Percentiles rank a stretch among this genome's conserved stretches.
phyloP scores from a whole-genome alignment of 2,797 vertebrate species.

The Cirrhinus molitorella region DNA sequence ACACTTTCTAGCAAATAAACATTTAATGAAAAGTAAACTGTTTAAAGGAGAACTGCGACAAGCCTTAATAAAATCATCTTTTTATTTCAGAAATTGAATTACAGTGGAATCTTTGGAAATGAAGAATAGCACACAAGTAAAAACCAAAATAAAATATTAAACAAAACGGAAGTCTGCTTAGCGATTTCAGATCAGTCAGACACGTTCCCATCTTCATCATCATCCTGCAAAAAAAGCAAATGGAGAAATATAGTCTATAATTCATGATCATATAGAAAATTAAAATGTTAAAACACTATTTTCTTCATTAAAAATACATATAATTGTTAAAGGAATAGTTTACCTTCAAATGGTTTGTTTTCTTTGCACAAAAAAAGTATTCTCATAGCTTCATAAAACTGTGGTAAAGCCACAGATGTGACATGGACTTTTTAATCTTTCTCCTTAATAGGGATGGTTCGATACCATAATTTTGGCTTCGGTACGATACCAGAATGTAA shows the following conservation, averaged over 20 bases:
- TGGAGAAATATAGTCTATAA: neutral
- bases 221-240: conserved; percentile 66
- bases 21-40: neutral
- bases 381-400: too few species aligned
- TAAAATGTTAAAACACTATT: too few species aligned
- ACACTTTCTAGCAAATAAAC: neutral
- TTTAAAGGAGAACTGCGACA: neutral
- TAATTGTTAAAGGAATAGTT: too few species aligned
- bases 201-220: conserved; percentile 69
- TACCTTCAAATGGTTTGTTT: too few species aligned
- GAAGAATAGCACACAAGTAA: neutral
- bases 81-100: conserved; percentile 43
- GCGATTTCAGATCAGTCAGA: conserved; percentile 69
- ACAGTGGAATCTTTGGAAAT: neutral
- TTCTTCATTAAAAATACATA: too few species aligned
- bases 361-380: too few species aligned
- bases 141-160: neutral
- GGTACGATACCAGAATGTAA: too few species aligned
- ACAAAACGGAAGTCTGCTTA: neutral
- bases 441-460: too few species aligned
- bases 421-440: too few species aligned
- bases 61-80: neutral
- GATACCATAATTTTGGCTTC: too few species aligned
- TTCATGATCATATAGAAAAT: too few species aligned
- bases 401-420: too few species aligned